Conservation (phyloP, 1,140 invertebrate species). For the Caenorhabditis brenneri region DNA sequence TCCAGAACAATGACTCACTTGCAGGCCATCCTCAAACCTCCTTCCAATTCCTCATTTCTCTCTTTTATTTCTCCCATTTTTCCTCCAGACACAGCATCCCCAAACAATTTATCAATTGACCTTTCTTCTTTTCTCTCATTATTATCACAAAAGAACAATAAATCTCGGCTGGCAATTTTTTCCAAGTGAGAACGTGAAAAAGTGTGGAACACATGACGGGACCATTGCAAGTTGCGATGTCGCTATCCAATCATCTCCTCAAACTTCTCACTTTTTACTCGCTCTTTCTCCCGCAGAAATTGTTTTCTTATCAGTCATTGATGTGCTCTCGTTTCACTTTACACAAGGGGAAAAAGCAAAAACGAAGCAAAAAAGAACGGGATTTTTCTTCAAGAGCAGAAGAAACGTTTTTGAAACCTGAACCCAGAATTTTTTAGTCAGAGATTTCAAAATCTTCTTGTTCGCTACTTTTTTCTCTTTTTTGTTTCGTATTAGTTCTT, state of each 20-base stretch:
- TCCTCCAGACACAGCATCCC: no score
- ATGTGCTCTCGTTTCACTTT: constrained; percentile 21
- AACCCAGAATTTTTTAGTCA: neutral
- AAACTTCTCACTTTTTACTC: neutral
- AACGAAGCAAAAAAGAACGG: constrained; percentile 11
- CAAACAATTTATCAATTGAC: no score
- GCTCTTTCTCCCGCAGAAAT: neutral
- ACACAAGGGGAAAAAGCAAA: neutral
- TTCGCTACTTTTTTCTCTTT: neutral
- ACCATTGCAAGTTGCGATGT: constrained; percentile 14
- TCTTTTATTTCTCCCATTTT: no score
- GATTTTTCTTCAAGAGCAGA: neutral
- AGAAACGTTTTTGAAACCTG: constrained; percentile 17
- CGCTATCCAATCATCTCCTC: neutral
- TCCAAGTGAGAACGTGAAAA: constrained; percentile 11
- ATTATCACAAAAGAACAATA: neutral
- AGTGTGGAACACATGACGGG: neutral
- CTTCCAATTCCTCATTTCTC: no score
- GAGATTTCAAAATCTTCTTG: neutral
- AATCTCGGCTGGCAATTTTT: neutral
- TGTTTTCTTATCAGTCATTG: constrained; percentile 28
- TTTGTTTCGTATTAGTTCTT: neutral
- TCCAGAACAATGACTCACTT: no score
- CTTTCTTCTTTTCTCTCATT: neutral
- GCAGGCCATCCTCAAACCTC: no score